These are phyloP conservation scores for Torymus aiolomorphi DNA, from an alignment of 2,888 invertebrate genomes.

Conservation along the genomic window DNA sequence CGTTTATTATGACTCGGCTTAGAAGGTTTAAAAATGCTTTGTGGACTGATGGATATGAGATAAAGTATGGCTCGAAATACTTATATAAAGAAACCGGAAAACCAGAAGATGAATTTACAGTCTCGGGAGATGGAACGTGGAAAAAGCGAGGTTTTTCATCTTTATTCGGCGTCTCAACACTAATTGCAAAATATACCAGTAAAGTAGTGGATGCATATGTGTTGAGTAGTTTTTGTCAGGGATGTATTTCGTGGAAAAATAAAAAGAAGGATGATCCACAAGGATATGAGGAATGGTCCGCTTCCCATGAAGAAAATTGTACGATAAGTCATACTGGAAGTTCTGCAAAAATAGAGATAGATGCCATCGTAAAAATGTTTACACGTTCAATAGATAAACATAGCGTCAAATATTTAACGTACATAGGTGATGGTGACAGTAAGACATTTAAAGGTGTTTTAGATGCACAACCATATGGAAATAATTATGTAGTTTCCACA, in stretches of 20 bases:
- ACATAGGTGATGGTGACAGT: slow-evolving; percentile 22
- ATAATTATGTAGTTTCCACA: too few relatives aligned
- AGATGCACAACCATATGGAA: too few relatives aligned
- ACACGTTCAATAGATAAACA: slow-evolving; percentile 5
- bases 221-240: slow-evolving; percentile 55
- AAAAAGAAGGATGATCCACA: neutral
- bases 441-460: slow-evolving; percentile 9
- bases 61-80: too few relatives aligned
- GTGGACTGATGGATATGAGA: too few relatives aligned
- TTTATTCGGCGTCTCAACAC: slow-evolving; percentile 58
- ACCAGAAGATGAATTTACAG: slow-evolving; percentile 47
- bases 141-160: slow-evolving; percentile 58
- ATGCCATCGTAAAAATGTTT: slow-evolving; percentile 21
- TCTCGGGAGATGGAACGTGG: slow-evolving; percentile 58
- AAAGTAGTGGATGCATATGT: slow-evolving; percentile 57
- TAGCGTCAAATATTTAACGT: slow-evolving; percentile 7
- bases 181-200: slow-evolving; percentile 56
- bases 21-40: too few relatives aligned
- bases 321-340: slow-evolving; percentile 14
- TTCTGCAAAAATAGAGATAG: slow-evolving; percentile 20
- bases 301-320: slow-evolving; percentile 11
- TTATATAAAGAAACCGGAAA: neutral
- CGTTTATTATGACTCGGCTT: too few relatives aligned
- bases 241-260: slow-evolving; percentile 48
- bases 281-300: slow-evolving; percentile 13